A percentile compares a stretch with the other conserved stretches of the same genome.
These are phyloP conservation scores for Caenorhabditis uteleia DNA, from an alignment of 2,888 invertebrate species.

Conservation along the genomic window DNA sequence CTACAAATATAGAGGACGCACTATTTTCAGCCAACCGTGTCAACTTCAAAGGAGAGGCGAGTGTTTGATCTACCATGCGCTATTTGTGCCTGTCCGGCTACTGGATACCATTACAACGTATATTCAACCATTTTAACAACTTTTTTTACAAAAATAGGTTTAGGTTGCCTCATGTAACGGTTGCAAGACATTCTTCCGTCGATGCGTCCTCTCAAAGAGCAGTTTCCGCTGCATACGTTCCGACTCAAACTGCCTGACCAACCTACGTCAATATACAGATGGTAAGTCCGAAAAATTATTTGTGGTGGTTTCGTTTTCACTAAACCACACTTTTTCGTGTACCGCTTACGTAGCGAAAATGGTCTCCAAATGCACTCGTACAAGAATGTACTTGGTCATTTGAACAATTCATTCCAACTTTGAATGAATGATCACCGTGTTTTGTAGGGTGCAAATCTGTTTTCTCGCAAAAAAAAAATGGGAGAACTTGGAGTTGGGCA, in stretches of 20 bases:
- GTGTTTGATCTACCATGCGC: slow-evolving; percentile 45
- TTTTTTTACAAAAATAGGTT: not conserved
- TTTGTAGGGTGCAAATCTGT: too few species aligned
- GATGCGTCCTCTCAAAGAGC: slow-evolving; percentile 31
- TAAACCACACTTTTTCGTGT: too few species aligned
- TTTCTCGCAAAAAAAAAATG: too few species aligned
- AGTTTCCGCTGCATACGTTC: slow-evolving; percentile 28
- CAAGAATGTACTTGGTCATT: too few species aligned
- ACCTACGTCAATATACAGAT: not conserved
- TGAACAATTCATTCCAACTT: too few species aligned
- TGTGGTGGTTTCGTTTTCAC: slow-evolving; percentile 8
- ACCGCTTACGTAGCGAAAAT: too few species aligned
- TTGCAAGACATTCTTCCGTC: slow-evolving; percentile 49
- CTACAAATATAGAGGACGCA: too few species aligned
- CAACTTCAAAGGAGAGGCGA: slow-evolving; percentile 18
- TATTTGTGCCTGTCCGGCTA: slow-evolving; percentile 40
- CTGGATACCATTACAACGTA: slow-evolving; percentile 57
- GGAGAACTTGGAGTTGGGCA: too few species aligned
- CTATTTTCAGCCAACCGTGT: slow-evolving; percentile 29
- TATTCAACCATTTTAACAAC: slow-evolving; percentile 4
- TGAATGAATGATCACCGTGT: too few species aligned
- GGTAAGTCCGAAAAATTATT: slow-evolving; percentile 10
- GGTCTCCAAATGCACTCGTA: too few species aligned
- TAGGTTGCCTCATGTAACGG: slow-evolving; percentile 47
- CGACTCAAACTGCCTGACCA: slow-evolving; percentile 22